Evolutionary conservation across 2,797 vertebrate species (phyloP).

Genomic region (Chelonia mydas): DNA sequence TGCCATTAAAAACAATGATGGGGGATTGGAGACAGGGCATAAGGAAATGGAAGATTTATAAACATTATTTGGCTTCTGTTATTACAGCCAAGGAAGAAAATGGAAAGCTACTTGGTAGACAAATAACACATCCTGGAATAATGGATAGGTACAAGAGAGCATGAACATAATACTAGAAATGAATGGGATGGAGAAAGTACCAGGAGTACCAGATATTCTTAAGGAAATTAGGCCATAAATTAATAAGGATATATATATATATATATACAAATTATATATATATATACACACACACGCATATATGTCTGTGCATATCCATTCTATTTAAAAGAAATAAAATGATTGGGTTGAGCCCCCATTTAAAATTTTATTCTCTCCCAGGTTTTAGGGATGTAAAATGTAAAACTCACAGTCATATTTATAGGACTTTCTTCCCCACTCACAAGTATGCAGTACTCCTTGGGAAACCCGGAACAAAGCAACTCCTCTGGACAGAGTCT

Average conservation of each 20-base stretch:
- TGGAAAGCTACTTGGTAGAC: conserved; percentile 19
- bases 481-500: neutral
- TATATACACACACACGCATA: too few relatives aligned
- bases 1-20: conserved; percentile 49
- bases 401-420: neutral
- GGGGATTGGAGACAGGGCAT: conserved; percentile 11
- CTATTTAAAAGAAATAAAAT: neutral
- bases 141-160: neutral
- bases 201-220: neutral
- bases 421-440: neutral
- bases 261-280: too few relatives aligned
- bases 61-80: conserved; percentile 57
- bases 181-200: neutral
- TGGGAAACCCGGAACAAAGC: neutral
- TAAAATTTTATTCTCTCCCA: neutral
- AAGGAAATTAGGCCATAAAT: neutral
- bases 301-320: neutral
- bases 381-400: neutral
- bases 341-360: neutral
- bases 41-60: conserved; percentile 65
- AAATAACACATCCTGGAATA: neutral
- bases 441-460: neutral
- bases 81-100: conserved; percentile 58
- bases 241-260: neutral
- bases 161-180: conserved; percentile 4